Conservation (phyloP, 2,113 vertebrate genomes). For the Pygoscelis adeliae region DNA sequence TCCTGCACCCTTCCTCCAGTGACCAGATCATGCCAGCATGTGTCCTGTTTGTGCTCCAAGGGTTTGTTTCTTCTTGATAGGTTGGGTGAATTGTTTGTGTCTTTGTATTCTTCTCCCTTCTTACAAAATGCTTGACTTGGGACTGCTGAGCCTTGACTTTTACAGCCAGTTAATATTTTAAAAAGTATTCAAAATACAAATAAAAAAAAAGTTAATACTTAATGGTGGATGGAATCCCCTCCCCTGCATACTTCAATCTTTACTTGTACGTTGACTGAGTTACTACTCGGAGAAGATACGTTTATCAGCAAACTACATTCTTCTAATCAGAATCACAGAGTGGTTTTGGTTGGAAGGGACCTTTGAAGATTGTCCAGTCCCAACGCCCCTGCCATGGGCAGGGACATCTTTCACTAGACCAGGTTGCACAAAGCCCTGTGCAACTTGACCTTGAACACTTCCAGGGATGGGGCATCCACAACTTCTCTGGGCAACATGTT, state of each 20-base stretch:
- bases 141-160: neutral
- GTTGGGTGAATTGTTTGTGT: neutral
- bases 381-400: neutral
- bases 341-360: neutral
- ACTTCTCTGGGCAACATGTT: fast-evolving
- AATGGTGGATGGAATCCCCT: neutral
- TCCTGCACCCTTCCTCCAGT: neutral
- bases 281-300: neutral
- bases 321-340: neutral
- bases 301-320: neutral
- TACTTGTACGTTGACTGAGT: neutral
- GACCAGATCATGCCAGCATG: neutral
- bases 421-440: neutral
- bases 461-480: neutral
- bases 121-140: neutral
- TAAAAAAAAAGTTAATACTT: neutral
- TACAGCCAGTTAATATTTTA: neutral
- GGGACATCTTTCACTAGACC: neutral
- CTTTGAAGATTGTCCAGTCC: neutral
- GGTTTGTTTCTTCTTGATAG: neutral
- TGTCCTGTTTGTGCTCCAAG: neutral
- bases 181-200: neutral
- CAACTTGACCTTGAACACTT: neutral
- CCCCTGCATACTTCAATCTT: neutral
- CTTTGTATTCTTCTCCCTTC: neutral